Conservation (phyloP, 2,888 invertebrate genomes). For the Craniophora ligustri region DNA sequence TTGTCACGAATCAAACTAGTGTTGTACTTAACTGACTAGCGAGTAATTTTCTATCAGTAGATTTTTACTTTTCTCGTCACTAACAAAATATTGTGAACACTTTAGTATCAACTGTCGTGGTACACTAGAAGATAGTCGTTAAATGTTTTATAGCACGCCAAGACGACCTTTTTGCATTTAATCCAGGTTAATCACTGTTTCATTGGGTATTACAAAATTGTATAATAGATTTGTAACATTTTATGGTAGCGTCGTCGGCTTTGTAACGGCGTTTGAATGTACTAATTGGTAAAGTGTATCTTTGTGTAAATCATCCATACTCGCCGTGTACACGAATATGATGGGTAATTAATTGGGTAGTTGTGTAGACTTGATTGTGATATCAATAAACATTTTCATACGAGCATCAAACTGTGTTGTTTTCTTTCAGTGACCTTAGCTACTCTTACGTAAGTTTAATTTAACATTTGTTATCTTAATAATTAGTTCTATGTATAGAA, state of each 20-base stretch:
- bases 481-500: no score
- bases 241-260: conserved; percentile 62
- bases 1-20: conserved; percentile 65
- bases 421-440: conserved; percentile 46
- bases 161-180: conserved; percentile 73
- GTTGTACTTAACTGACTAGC: conserved; percentile 77
- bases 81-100: conserved; percentile 57
- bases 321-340: conserved; percentile 80
- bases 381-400: conserved; percentile 89
- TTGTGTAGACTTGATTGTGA: conserved; percentile 88
- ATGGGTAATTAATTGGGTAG: conserved; percentile 83
- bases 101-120: conserved; percentile 56
- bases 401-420: conserved; percentile 79
- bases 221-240: conserved; percentile 62
- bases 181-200: conserved; percentile 70
- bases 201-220: conserved; percentile 63
- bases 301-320: conserved; percentile 78
- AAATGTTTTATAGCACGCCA: conserved; percentile 77
- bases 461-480: neutral
- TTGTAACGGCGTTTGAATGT: conserved; percentile 65
- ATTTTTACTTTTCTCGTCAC: conserved; percentile 60
- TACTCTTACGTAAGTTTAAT: neutral
- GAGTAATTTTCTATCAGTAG: conserved; percentile 69
- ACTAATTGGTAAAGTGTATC: conserved; percentile 70
- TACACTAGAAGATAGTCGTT: conserved; percentile 67